Evolutionary conservation across 2,888 invertebrate genomes (phyloP).

Genomic region (Nephrotoma appendiculata): DNA sequence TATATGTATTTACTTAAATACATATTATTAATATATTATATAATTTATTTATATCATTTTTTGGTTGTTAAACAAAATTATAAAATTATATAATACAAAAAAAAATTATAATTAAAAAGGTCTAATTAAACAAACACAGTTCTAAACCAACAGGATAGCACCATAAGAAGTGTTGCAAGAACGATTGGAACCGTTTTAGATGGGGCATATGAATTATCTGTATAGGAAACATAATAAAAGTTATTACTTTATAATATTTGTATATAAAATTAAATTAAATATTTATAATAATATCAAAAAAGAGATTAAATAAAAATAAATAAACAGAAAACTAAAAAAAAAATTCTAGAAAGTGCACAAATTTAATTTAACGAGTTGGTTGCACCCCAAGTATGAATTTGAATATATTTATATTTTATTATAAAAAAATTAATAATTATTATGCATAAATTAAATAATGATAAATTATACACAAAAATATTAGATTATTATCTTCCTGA

Average conservation of each 20-base stretch:
- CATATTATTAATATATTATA: neutral
- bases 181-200: neutral
- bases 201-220: neutral
- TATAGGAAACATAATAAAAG: neutral
- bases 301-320: neutral
- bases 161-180: neutral
- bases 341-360: neutral
- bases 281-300: neutral
- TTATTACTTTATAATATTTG: neutral
- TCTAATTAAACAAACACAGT: neutral
- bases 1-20: neutral
- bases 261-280: neutral
- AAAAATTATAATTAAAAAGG: neutral
- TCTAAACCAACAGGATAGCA: neutral
- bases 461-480: neutral
- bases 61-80: neutral
- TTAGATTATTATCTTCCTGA: neutral
- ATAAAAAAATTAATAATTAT: neutral
- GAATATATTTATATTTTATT: neutral
- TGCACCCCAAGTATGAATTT: neutral
- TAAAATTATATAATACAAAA: neutral
- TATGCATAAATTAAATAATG: neutral
- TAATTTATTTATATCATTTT: neutral
- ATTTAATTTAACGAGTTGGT: neutral
- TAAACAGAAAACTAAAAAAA: neutral